These are phyloP conservation scores for Elachura formosa DNA, from an alignment of 2,113 vertebrate genomes.

Conservation along the genomic window DNA sequence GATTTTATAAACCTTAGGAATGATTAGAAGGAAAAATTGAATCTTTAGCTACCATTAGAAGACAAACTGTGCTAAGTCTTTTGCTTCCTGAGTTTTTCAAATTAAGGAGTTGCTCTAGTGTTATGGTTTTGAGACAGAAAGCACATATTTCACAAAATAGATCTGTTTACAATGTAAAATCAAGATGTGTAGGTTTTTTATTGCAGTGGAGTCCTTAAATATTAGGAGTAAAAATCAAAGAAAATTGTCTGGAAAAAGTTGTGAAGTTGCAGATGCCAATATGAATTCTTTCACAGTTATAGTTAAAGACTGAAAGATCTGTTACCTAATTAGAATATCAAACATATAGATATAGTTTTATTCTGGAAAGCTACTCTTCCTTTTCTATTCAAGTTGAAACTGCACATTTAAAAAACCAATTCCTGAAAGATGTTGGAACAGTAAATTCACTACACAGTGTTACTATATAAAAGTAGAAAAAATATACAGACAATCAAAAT, in stretches of 20 bases:
- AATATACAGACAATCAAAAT: not conserved
- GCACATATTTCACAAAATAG: not conserved
- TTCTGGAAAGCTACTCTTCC: not conserved
- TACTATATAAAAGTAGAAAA: not conserved
- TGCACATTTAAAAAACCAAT: not conserved
- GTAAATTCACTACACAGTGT: not conserved
- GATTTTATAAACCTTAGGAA: too few species aligned
- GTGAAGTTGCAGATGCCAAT: not conserved
- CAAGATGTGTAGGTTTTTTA: not conserved
- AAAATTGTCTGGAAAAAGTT: not conserved
- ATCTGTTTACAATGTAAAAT: not conserved
- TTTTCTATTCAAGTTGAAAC: not conserved
- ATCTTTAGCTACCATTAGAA: too few species aligned
- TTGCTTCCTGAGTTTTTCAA: not conserved
- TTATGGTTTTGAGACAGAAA: not conserved
- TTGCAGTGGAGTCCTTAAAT: not conserved
- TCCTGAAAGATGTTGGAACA: not conserved
- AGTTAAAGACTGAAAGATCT: not conserved
- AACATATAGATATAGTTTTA: not conserved
- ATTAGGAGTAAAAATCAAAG: not conserved
- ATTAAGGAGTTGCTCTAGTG: not conserved
- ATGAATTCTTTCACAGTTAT: conserved; percentile 3
- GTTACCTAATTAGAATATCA: not conserved
- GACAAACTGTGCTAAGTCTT: not conserved
- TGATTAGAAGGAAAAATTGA: too few species aligned